Evolutionary conservation across 2,797 vertebrate species (phyloP), one percentile per base, ranked within the genome.

Genomic region (Amblyopsis hoosieri): DNA sequence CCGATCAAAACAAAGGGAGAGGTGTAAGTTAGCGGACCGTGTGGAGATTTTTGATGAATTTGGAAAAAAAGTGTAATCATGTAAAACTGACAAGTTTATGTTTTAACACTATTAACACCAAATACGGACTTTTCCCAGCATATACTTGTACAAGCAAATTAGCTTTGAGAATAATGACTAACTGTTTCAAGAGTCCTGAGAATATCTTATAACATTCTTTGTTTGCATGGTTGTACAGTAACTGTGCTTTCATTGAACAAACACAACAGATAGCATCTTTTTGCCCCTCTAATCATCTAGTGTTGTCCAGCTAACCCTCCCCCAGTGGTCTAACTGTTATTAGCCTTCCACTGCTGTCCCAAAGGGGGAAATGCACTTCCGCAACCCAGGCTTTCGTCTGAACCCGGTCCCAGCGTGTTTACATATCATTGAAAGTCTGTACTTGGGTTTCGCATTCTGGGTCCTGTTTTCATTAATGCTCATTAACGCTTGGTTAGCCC

Each of bases 381-480:
- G 68, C 55, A 31, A 57, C 53, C 55, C n/a, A 56, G 59, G 33
- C 81, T 83, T 88, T 81, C 68, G 83, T 88, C 79, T 80, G 14
- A 66, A 67, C 66, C 54, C 17, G 56, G 62, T 65, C 51, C 69
- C 33, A 37, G 33, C 75, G 60, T 85, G 71, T 80, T 83, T 78
- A 75, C 71, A 66, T 71, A 74, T 79, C 83, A 84, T 87, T 87
- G 85, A 78, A 72, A 80, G 47, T 45, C 66, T 49, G 54, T 45
- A 31, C 69, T 84, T 70, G 74, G 63, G 64, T 75, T 72, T 76
- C 65, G 76, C 60, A 53, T 60, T 58, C 45, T 68, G 71, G 59
- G 67, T 72, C 68, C 68, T 77, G 57, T 78, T 76, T 86, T 76
- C 78, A 84, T 87, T 86, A 87, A 72, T 48, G 58, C 83, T 85